These are phyloP conservation scores for Argopecten irradians DNA, from an alignment of 1,140 invertebrate species.

Conservation along the genomic window DNA sequence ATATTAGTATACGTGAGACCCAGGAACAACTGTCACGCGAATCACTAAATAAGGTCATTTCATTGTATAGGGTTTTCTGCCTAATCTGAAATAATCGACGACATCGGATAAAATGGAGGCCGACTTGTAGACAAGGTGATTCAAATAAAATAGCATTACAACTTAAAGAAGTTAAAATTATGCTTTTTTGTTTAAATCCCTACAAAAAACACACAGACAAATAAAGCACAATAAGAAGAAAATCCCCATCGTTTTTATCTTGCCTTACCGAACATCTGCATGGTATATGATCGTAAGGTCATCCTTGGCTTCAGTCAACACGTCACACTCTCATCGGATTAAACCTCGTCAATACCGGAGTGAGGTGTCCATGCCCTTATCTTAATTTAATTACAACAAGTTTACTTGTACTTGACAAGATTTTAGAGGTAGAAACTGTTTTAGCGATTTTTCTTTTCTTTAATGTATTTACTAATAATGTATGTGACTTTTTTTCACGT, in stretches of 20 bases:
- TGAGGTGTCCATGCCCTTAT: neutral
- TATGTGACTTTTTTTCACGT: too few relatives aligned
- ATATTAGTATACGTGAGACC: neutral
- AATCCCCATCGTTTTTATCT: neutral
- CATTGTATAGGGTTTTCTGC: neutral
- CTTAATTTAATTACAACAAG: neutral
- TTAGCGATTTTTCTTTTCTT: too few relatives aligned
- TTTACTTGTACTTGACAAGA: too few relatives aligned
- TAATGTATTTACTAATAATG: too few relatives aligned
- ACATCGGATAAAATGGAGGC: neutral
- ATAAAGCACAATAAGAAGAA: slow-evolving; percentile 23
- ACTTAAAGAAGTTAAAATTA: neutral
- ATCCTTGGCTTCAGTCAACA: neutral
- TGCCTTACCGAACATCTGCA: neutral
- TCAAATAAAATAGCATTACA: neutral
- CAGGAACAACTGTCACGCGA: neutral
- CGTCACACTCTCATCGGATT: neutral
- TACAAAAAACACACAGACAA: neutral
- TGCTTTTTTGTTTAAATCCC: neutral
- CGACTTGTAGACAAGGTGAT: neutral
- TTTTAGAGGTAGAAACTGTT: too few relatives aligned
- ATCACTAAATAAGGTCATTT: neutral
- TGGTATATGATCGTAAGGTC: neutral
- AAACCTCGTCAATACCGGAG: neutral
- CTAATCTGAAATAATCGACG: neutral